A percentile compares a stretch with the other conserved stretches of the same genome.
Conservation (phyloP, 2,888 invertebrate species). For the Koerneria pararmatus region DNA sequence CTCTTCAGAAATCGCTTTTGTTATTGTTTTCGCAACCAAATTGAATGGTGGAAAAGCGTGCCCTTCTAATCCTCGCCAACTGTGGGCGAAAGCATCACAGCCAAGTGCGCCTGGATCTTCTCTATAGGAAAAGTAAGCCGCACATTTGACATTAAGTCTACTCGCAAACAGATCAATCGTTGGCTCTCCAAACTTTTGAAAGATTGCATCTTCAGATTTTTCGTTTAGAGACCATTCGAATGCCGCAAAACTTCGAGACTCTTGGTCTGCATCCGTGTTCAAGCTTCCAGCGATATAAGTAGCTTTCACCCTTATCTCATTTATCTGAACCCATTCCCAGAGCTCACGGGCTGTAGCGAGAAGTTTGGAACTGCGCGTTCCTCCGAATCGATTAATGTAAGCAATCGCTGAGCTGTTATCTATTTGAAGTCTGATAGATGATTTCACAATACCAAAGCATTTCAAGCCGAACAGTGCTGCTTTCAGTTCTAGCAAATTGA, state of each 20-base stretch:
- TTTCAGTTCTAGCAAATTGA: constrained; percentile 19
- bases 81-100: constrained; percentile 21
- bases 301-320: too few species aligned
- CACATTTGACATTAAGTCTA: constrained; percentile 18
- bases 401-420: constrained; percentile 22
- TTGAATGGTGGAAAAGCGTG: constrained; percentile 27
- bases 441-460: neutral
- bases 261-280: constrained; percentile 14
- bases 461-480: constrained; percentile 3
- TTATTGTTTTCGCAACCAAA: constrained; percentile 6
- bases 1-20: constrained; percentile 17
- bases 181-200: neutral
- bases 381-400: constrained; percentile 23
- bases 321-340: constrained; percentile 1
- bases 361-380: constrained; percentile 7
- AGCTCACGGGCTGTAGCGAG: constrained; percentile 2
- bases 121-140: neutral
- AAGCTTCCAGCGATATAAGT: constrained; percentile 23
- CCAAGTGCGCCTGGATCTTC: constrained; percentile 8
- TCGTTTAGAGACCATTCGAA: constrained; percentile 6
- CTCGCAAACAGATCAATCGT: constrained; percentile 23
- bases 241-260: neutral
- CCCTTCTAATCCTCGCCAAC: constrained; percentile 18
- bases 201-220: neutral
- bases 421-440: constrained; percentile 6